Evolutionary conservation across 2,888 invertebrate species (phyloP).

Genomic region (Lochmaea crataegi): DNA sequence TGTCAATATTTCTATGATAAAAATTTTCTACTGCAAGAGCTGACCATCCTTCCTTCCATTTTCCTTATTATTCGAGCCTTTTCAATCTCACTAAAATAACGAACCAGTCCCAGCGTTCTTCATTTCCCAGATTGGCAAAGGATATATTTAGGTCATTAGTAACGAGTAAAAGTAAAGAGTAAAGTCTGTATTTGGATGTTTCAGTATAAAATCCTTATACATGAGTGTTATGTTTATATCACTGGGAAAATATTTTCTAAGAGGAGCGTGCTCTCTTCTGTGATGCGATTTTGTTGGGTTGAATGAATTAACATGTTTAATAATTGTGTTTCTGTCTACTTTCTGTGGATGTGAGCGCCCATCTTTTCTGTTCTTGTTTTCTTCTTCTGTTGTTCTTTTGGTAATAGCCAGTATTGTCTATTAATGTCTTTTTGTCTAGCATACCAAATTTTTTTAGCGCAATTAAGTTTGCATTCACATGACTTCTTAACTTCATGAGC

Average conservation of each 20-base stretch:
- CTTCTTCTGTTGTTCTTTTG: constrained; percentile 33
- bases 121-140: no score
- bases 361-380: constrained; percentile 33
- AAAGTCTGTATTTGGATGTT: constrained; percentile 14
- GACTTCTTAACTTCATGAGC: constrained; percentile 30
- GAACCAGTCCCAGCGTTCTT: no score
- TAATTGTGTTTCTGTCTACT: constrained; percentile 29
- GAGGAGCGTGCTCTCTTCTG: no score
- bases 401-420: constrained; percentile 33
- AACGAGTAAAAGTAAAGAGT: background rate
- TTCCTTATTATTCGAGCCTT: no score
- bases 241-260: no score
- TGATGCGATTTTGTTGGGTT: constrained; percentile 3
- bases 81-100: no score
- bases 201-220: constrained; percentile 14
- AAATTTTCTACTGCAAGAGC: no score
- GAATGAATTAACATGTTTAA: constrained; percentile 5
- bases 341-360: constrained; percentile 10
- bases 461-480: constrained; percentile 37
- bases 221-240: constrained; percentile 12
- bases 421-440: constrained; percentile 35
- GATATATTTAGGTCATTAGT: no score
- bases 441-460: constrained; percentile 26
- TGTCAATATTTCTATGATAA: no score
- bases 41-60: no score